A percentile compares a stretch with the other conserved stretches of the same genome.
Evolutionary conservation across 2,797 vertebrate genomes (phyloP).

Genomic region (Falco biarmicus): DNA sequence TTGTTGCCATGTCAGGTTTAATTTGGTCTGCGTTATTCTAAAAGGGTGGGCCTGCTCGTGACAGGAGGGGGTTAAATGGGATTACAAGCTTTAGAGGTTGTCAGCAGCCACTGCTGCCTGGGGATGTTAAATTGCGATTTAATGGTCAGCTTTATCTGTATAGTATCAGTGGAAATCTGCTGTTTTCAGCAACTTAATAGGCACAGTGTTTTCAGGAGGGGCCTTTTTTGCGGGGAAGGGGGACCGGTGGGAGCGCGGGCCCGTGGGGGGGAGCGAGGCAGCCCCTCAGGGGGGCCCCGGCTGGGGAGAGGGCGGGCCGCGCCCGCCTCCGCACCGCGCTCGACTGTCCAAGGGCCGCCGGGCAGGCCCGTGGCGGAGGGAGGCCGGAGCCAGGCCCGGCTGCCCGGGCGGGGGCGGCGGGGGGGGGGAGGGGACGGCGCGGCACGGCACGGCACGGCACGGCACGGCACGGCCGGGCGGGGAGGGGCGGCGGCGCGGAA

Average conservation of each 20-base stretch:
- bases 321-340: not conserved
- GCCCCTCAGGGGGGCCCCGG: not conserved
- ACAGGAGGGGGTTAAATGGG: constrained; percentile 89
- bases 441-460: too few relatives aligned
- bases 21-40: constrained; percentile 83
- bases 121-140: constrained; percentile 86
- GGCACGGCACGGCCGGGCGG: too few relatives aligned
- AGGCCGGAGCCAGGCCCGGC: not conserved
- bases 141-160: constrained; percentile 86
- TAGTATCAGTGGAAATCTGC: constrained; percentile 77
- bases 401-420: too few relatives aligned
- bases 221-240: not conserved
- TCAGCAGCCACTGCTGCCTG: constrained; percentile 81
- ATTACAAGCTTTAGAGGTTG: constrained; percentile 87
- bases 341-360: not conserved
- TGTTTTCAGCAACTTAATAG: constrained; percentile 81
- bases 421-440: too few relatives aligned
- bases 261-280: not conserved
- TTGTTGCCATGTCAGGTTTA: constrained; percentile 85
- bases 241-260: not conserved
- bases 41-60: constrained; percentile 79
- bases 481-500: not conserved
- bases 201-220: constrained; percentile 68
- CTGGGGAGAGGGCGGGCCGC: not conserved
- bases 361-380: not conserved